These are phyloP conservation scores for Trimorus sp. DNA, from an alignment of 2,888 invertebrate species.

Conservation along the genomic window DNA sequence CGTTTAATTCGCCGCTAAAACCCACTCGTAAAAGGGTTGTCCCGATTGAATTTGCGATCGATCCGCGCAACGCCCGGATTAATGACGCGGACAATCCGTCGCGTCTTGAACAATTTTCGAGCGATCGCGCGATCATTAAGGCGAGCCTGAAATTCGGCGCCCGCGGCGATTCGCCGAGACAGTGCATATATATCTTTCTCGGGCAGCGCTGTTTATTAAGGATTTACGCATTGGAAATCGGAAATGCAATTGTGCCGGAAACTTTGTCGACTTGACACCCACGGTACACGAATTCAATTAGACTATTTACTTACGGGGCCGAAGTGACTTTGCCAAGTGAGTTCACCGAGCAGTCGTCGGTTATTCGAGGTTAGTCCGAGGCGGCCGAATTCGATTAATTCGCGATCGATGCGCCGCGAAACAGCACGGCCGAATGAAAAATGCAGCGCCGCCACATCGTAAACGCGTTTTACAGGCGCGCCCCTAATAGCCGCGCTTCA, in stretches of 20 bases:
- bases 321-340: conserved; percentile 70
- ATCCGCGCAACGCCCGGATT: no score
- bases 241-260: conserved; percentile 53
- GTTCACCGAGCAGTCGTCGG: conserved; percentile 64
- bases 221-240: conserved; percentile 61
- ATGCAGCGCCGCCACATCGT: conserved; percentile 28
- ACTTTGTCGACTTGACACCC: conserved; percentile 53
- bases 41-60: no score
- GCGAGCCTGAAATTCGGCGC: no score
- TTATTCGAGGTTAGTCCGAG: conserved; percentile 68
- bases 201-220: conserved; percentile 52
- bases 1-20: no score
- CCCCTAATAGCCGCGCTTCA: conserved; percentile 46
- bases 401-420: conserved; percentile 7
- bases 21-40: no score
- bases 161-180: no score
- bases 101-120: no score
- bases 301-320: conserved; percentile 56
- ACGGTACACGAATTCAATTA: conserved; percentile 62
- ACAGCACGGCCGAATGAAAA: conserved; percentile 25
- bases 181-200: conserved; percentile 19
- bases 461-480: conserved; percentile 47
- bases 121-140: no score
- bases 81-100: no score
- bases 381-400: conserved; percentile 67